Base-by-base conservation (phyloP, 2,888 invertebrate species). In the Lasius platythorax region DNA sequence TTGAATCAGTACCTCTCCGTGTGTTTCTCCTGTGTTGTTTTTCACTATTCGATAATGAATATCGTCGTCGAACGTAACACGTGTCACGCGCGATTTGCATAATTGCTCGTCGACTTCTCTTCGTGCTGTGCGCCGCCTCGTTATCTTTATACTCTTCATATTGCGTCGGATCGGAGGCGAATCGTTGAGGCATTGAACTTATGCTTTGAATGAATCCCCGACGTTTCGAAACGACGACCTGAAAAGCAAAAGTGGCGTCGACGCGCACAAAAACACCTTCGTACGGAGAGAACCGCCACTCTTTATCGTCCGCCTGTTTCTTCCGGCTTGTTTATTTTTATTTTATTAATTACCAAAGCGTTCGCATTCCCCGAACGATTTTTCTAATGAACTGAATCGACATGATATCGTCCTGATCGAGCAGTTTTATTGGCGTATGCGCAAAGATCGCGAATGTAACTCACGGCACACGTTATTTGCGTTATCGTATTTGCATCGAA, bases 61-160 rank as follows among this genome's bases (percentile, higher is more conserved):
- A 61, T 33, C 72, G 58, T 58, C 70, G 30, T 58, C 81, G 70
- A 58, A 85, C 82, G 85, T 72, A 83, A 86, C 88, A 89, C 89
- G 87, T 87, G 89, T 89, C 86, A 85, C 83, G 23, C 66, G 87
- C 87, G 85, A 90, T 90, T 90, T 89, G 88, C 89, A 89, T 89
- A 89, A 89, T 89, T 87, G 82, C 85, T 85, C 83, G 87, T 79
- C 83, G 83, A 84, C 75, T 83, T 83, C 70, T 89, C 83, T 56
- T 67, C 79, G 73, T 67, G 33, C 66, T 28, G 74, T 67, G 81
- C 84, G 43, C 66, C 79, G 83, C 58, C 66, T 79, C 79, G 82
- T 90, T 90, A 89, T 89, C 89, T 89, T 89, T 90, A 89, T 90
- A 67, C 68, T 73, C 64, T 76, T 76, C 75, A 88, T 87, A 85